Percentiles rank a stretch among this genome's conserved stretches.
phyloP scores from a whole-genome alignment of 64 coral and sea anemone genomes.

The Orbicella faveolata region DNA sequence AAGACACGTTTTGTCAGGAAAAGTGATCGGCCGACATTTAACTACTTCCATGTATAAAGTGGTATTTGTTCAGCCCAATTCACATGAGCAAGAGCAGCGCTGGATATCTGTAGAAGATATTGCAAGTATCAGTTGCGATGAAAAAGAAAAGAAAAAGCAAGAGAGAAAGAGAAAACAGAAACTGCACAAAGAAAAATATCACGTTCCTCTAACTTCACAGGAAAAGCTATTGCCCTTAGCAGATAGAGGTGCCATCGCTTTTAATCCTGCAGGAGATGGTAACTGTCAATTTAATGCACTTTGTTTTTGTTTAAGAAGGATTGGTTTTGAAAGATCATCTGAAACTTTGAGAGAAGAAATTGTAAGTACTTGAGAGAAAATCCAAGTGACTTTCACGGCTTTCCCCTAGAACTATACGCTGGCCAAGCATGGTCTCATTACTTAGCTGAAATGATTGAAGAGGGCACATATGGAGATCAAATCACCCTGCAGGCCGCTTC shows the following conservation, averaged over 20 bases:
- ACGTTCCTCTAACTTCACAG: neutral
- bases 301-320: neutral
- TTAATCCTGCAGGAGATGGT: slow-evolving; percentile 22
- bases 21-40: slow-evolving; percentile 1
- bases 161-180: slow-evolving; percentile 25
- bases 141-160: slow-evolving; percentile 47
- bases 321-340: slow-evolving; percentile 32
- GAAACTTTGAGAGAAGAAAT: slow-evolving; percentile 39
- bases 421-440: slow-evolving; percentile 23
- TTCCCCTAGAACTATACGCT: slow-evolving; percentile 36
- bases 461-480: slow-evolving; percentile 45
- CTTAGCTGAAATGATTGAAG: neutral
- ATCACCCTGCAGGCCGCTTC: slow-evolving; percentile 41
- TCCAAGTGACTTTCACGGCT: slow-evolving; percentile 13
- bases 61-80: neutral
- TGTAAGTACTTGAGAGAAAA: slow-evolving; percentile 9
- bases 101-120: slow-evolving; percentile 58
- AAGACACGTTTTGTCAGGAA: slow-evolving; percentile 39
- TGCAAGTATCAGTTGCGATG: slow-evolving; percentile 43
- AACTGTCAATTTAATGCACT: slow-evolving; percentile 12
- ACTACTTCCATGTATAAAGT: slow-evolving; percentile 44
- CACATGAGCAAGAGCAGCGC: neutral
- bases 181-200: slow-evolving; percentile 12
- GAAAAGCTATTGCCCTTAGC: neutral
- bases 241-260: slow-evolving; percentile 3